Percentiles rank a stretch among this genome's conserved stretches.
Conservation (phyloP, 92 coral and sea anemone species). For the Epizoanthus stellaris region DNA sequence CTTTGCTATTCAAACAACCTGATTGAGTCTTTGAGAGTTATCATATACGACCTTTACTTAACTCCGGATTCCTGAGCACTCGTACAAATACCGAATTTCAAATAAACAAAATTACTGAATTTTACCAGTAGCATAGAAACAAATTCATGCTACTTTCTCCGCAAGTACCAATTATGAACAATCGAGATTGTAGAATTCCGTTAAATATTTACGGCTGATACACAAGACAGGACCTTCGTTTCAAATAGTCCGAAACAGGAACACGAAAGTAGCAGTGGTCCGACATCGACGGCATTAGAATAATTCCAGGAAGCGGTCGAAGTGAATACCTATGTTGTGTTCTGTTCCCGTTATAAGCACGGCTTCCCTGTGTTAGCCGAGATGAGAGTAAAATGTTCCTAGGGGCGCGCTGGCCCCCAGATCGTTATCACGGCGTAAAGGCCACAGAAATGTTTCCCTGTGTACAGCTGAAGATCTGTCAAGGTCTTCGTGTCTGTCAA, state of each 20-base stretch:
- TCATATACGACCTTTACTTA: slow-evolving; percentile 12
- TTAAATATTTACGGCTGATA: background rate
- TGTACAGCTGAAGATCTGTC: background rate
- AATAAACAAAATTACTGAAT: slow-evolving; percentile 7
- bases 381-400: background rate
- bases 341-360: too few relatives aligned
- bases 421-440: background rate
- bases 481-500: background rate
- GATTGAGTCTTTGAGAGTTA: slow-evolving; percentile 25
- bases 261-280: background rate
- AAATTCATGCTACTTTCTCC: slow-evolving; percentile 34
- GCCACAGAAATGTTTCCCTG: background rate
- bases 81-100: slow-evolving; percentile 16
- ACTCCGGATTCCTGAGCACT: slow-evolving; percentile 20
- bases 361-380: too few relatives aligned
- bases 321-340: slow-evolving; percentile 36
- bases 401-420: background rate
- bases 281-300: slow-evolving; percentile 8
- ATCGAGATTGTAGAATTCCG: slow-evolving; percentile 3
- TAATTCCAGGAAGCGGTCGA: slow-evolving; percentile 42
- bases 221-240: too few relatives aligned
- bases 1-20: slow-evolving; percentile 21
- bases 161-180: slow-evolving; percentile 30
- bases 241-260: slow-evolving; percentile 15
- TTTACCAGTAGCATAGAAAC: slow-evolving; percentile 22